Evolutionary conservation across 2,888 invertebrate genomes (phyloP), one percentile per base, ranked within the genome.

Genomic region (Metellina segmentata): DNA sequence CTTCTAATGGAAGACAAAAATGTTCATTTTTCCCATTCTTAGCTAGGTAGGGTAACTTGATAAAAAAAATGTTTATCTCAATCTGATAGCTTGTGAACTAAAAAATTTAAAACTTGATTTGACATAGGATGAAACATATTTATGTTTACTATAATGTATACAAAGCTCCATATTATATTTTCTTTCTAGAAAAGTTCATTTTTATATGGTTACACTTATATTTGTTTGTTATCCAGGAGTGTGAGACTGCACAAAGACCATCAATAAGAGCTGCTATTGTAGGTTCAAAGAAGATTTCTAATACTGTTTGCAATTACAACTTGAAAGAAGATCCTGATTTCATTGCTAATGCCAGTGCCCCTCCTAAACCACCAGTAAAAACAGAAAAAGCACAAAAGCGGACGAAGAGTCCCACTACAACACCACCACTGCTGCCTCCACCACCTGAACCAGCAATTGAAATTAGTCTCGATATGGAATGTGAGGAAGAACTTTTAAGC

Each of bases 401-500:
- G 13, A 79, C 74, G 53, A 71, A 74, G 34, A 48, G n/a, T n/a
- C 48, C 49, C 1, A 34, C 34, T n/a, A n/a, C n/a, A 4, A 1
- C 34, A 20, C n/a, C 20, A 52, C 61, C 61, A 61, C 13, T 16
- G 11, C 61, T 11, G 11, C 16, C 61, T 0, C 13, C 11, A 0
- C 11, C 61, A 9, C 81, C 72, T 70, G 49, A 9, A 6, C 71
- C 75, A 6, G 49, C 70, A 7, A 53, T 71, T 6, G 19, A 93
- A 34, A 81, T 86, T 7, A 89, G 82, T 71, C 79, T 93, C 7
- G 61, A 91, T 77, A 95, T 97, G 94, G 97, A 97, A 93, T 97
- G 96, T 94, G 96, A 96, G 96, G 96, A 96, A 70, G 97, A 97
- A 92, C 97, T 97, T 75, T 95, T 97, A 0, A 96, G 96, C 0